Base-by-base conservation (phyloP, 2,888 invertebrate species). In the Drosophila putrida region DNA sequence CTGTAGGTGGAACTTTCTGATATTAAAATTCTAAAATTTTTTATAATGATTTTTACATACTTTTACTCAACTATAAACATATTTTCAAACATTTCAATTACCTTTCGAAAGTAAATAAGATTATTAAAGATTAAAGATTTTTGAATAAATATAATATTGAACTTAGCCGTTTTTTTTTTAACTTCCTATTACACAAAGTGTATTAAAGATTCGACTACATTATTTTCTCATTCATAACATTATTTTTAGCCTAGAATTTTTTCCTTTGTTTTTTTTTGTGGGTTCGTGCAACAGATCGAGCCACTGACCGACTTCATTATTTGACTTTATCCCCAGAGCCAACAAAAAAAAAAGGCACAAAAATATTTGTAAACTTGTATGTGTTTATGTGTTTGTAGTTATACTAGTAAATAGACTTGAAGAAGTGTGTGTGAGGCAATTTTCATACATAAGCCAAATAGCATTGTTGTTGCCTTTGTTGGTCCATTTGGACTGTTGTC, bases 241-340 rank as follows among this genome's bases (percentile, higher is more conserved):
- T 31, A 4, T 41, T 13, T 25, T n/a, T 33, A 35, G 43, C 41
- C 39, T 8, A 28, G 35, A 36, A 1, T 38, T 28, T 38, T 36
- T 36, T 64, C 55, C 28, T 51, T 44, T 59, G 46, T n/a, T 33
- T 36, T 35, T 53, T 36, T 57, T 39, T 62, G 47, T 58, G 54
- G 57, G 13, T 28, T 38, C 49, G 41, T 41, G 83, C 80, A 86
- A 84, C 88, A 86, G 87, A 71, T 80, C 80, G 66, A 66, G 65
- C 55, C 59, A 60, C 57, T 72, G 57, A 66, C 69, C 72, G 61
- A 86, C 89, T 82, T 88, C 89, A 88, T 84, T 84, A 88, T 73
- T 71, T 73, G 49, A 69, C 27, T 50, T 47, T 76, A 66, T 58
- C 55, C 63, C 70, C 11, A 31, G 54, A 67, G 51, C 62, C 62